Percentiles rank a stretch among this genome's conserved stretches.
phyloP scores from a whole-genome alignment of 2,113 vertebrate species.

The Xenopus tropicalis region DNA sequence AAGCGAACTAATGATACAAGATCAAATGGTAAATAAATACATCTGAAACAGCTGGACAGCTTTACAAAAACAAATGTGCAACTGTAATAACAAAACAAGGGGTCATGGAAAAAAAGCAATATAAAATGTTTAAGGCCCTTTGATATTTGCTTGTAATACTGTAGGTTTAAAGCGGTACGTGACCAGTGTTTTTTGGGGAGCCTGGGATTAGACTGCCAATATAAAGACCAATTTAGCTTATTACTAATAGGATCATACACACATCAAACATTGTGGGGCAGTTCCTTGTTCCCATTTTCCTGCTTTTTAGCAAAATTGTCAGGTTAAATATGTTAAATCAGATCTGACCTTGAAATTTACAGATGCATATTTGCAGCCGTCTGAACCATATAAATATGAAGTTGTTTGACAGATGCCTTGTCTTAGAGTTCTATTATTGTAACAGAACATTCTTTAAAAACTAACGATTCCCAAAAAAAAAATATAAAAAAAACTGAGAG shows the following conservation, averaged over 20 bases:
- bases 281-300: background rate
- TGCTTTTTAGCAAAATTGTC: background rate
- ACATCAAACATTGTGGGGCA: background rate
- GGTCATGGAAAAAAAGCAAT: background rate
- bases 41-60: background rate
- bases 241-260: background rate
- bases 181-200: background rate
- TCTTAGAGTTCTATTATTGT: background rate
- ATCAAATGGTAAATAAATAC: background rate
- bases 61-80: background rate
- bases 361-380: background rate
- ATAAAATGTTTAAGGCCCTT: slow-evolving; percentile 2
- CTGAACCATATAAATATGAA: background rate
- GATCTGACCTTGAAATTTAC: background rate
- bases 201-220: too few species aligned
- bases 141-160: background rate
- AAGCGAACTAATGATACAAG: background rate
- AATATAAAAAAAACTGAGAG: slow-evolving; percentile 12
- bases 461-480: background rate
- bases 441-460: background rate
- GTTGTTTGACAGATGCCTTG: slow-evolving; percentile 1
- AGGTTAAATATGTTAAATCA: background rate
- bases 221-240: background rate
- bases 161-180: background rate
- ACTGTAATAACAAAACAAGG: background rate